Evolutionary conservation across 2,797 vertebrate species (phyloP), one percentile per base, ranked within the genome.

Genomic region (Chromis chromis): DNA sequence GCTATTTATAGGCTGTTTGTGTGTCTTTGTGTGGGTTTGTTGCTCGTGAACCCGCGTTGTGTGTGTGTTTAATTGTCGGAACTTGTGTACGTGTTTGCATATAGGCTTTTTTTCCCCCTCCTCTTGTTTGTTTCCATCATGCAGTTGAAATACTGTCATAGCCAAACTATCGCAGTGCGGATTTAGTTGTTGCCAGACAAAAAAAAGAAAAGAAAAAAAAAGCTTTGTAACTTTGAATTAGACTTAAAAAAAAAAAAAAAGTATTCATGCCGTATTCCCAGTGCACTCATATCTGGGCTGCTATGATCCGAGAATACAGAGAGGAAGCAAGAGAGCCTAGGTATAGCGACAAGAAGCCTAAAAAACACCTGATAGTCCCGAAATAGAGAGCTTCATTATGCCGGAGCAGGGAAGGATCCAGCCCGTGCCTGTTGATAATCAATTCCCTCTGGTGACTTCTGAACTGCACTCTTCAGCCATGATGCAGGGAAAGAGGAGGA

Each of bases 311-410:
- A 85, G 77, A 74, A 83, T 71, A 71, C 70, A 80, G 69, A 80
- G 61, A 74, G 25, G 74, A 76, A 84, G 78, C 73, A 78, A 61
- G 72, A 75, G 73, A 86, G 83, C 67, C 84, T 67, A 48, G 74
- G 87, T 90, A 90, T 89, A 92, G 86, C 65, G 81, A 81, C 78
- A 75, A 55, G 63, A 82, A 71, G 63, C 58, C 64, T 77, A 70
- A 85, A 73, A 46, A 46, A 46, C 83, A 86, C 89, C 88, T 87
- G 86, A 93, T 84, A 85, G 79, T 83, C 90, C 88, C 59, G 52
- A 94, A 94, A 94, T 93, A 94, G 89, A 79, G 81, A 53, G 82
- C 80, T 91, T 93, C 89, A 91, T 94, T 93, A 92, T 92, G 79
- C 86, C 72, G 3, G 82, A 76, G 77, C 39, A 61, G 78, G 74